Evolutionary conservation across 2,888 invertebrate species (phyloP), one percentile per base, ranked within the genome.

Genomic region (Listrodromus nycthemerus): DNA sequence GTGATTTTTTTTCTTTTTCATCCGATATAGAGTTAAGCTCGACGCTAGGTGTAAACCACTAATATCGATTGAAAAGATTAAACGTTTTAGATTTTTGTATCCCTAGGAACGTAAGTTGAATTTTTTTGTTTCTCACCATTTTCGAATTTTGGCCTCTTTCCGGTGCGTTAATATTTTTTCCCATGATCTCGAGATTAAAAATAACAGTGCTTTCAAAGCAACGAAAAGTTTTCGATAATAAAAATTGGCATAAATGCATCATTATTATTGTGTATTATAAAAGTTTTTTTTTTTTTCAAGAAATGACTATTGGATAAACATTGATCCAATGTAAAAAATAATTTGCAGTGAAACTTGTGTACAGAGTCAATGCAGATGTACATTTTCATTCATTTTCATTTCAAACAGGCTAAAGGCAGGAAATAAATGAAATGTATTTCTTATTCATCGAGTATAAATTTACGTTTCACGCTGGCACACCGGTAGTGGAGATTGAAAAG

Each of bases 401-500:
- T 45, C 41, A 4, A 3, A 45, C 41, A 45, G 16, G 41, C 41
- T 5, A 16, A 16, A 16, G 3, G 41, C 16, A 45, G 41, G 41
- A 45, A 16, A 16, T 16, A 45, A 4, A 2, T 45, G 13, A 16
- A 16, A 24, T 24, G 24, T 24, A 10, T 21, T 24, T 21, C 24
- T 55, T 55, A 55, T 55, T 45, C 55, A 10, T 13, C 21, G 10
- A 55, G 24, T 24, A 10, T 19, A 24, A 24, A 13, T 1, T 21
- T 21, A 24, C 4, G 10, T 10, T 21, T 3, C 24, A 24, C 21
- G 21, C 24, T 21, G 24, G 55, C 13, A 13, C 5, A 10, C 19
- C 37, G 33, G 65, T 73, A 58, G 66, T 55, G 61, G 73, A 52
- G 45, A 73, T 82, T 67, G 66, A 45, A 82, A 61, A 37, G 58